Conservation (phyloP, 2,113 vertebrate genomes). For the Tympanuchus pallidicinctus region DNA sequence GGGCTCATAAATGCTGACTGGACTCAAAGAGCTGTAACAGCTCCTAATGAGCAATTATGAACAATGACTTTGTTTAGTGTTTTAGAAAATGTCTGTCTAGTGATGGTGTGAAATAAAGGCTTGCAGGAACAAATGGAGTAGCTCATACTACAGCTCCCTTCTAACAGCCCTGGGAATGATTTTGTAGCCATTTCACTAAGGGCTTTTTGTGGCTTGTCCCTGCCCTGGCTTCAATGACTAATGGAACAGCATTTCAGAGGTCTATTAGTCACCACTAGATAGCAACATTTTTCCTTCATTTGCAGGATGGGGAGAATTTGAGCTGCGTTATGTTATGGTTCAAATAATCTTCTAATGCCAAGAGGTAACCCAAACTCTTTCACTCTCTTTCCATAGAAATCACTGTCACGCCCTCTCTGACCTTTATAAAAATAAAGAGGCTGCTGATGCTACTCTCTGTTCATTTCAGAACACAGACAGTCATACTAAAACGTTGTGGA, state of each 20-base stretch:
- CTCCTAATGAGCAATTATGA: constrained; percentile 17
- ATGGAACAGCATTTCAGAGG: background rate
- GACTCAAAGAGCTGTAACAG: background rate
- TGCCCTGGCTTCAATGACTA: background rate
- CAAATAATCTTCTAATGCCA: background rate
- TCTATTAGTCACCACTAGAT: background rate
- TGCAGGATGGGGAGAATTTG: background rate
- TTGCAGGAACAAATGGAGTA: background rate
- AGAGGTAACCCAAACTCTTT: background rate
- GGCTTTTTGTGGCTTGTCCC: background rate
- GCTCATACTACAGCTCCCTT: background rate
- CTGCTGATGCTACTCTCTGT: background rate
- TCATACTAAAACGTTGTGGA: background rate
- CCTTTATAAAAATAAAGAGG: background rate
- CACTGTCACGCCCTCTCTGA: background rate
- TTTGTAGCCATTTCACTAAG: background rate
- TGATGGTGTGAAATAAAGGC: background rate
- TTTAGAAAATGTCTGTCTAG: background rate
- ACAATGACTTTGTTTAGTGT: background rate
- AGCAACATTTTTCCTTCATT: constrained; percentile 6
- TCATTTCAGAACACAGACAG: background rate
- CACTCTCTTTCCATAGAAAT: background rate
- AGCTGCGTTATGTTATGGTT: background rate
- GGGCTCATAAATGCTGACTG: constrained; percentile 3
- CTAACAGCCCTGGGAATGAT: background rate